Evolutionary conservation across 2,888 invertebrate genomes (phyloP), one percentile per base, ranked within the genome.

Genomic region (Shargacucullia verbasci): DNA sequence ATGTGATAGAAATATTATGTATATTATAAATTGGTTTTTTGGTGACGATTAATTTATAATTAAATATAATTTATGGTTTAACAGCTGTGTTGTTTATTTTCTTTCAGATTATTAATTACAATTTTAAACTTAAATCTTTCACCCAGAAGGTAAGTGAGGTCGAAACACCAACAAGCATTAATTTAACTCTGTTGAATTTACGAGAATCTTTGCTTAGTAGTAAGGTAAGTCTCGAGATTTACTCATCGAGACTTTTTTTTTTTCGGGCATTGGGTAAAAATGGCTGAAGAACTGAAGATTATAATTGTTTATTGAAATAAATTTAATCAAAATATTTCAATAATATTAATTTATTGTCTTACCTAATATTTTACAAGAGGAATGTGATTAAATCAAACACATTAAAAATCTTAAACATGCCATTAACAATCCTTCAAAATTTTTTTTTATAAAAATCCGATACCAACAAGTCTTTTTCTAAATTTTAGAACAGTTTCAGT

Each of bases 1-100:
- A 76, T 84, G 84, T 84, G 82, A 84, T 83, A 29, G 53, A 57
- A 59, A 57, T 65, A 64, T 60, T n/a, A 59, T 79, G 55, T 75
- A 73, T 29, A 29, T 29, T 65, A 48, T 59, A 49, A 65, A 62
- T 65, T 55, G 65, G 71, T 74, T 72, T 70, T 50, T 40, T 61
- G 67, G 60, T 63, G 70, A 67, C 52, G 40, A 45, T 70, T 75
- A 49, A 59, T 58, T 59, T 66, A 59, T 56, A 41, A 53, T 53
- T 67, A 52, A 71, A 74, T 50, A 39, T 63, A 69, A 53, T 48
- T 63, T 65, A 58, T 54, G 44, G 48, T 59, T 74, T 67, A 38
- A 55, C 34, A 10, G 1, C 47, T 31, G n/a, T 29, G 1, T 54
- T 39, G 33, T 54, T 62, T 62, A 50, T 43, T 3, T 44, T 53